A percentile compares a stretch with the other conserved stretches of the same genome.
Evolutionary conservation across 2,888 invertebrate genomes (phyloP).

Genomic region (Zaprionus obscuricornis): DNA sequence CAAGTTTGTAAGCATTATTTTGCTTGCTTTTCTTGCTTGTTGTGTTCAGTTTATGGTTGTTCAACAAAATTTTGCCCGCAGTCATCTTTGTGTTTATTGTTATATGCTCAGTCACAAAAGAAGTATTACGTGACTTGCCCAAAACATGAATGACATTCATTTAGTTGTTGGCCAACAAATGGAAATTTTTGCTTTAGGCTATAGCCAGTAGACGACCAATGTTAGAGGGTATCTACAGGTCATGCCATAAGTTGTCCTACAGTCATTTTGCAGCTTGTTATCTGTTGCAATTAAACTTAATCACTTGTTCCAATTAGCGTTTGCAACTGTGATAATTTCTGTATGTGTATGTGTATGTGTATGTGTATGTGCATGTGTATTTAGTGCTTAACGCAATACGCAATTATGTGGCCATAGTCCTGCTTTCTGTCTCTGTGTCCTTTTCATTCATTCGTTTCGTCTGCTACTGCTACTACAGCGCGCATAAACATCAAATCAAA

Average conservation of each 20-base stretch:
- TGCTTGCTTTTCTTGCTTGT: too few species aligned
- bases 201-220: too few species aligned
- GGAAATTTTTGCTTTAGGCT: not conserved
- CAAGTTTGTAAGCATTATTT: too few species aligned
- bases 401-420: conserved; percentile 57
- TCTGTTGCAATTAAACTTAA: conserved; percentile 67
- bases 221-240: conserved; percentile 14
- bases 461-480: conserved; percentile 1
- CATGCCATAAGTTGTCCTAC: not conserved
- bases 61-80: not conserved
- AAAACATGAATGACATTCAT: conserved; percentile 3
- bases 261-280: conserved; percentile 39
- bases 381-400: conserved; percentile 59
- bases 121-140: conserved; percentile 33
- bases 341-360: conserved; percentile 15
- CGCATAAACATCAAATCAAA: conserved; percentile 74
- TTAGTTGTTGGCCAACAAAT: not conserved
- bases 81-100: not conserved
- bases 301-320: conserved; percentile 72
- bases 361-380: conserved; percentile 10
- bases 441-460: not conserved
- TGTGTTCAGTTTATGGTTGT: conserved; percentile 10
- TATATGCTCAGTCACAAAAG: not conserved
- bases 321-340: conserved; percentile 63
- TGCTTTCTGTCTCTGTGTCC: not conserved